A percentile compares a stretch with the other conserved stretches of the same genome.
phyloP scores from a whole-genome alignment of 1,140 invertebrate species.

The Formica selysi region DNA sequence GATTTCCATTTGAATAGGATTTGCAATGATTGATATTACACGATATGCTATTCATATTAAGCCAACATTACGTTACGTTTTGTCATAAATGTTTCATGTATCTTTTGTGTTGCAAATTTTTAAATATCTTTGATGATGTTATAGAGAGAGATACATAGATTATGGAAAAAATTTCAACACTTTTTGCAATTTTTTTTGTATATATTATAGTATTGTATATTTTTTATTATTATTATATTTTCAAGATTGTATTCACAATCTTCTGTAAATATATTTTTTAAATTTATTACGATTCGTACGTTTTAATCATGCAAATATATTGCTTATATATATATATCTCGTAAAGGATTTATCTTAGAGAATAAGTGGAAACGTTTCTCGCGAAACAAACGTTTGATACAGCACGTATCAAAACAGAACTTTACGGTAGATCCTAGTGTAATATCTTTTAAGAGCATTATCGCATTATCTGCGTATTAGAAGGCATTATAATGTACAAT shows the following conservation, averaged over 20 bases:
- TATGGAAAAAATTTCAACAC: not conserved
- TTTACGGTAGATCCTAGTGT: not conserved
- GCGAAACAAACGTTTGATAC: not conserved
- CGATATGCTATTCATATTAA: not conserved
- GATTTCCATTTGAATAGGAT: not conserved
- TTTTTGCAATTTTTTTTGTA: not conserved
- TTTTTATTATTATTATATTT: no score
- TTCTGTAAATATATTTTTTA: not conserved
- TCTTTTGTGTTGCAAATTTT: not conserved
- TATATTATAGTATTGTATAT: not conserved
- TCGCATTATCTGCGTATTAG: not conserved
- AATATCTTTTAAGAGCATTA: slow-evolving; percentile 22
- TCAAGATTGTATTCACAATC: not conserved
- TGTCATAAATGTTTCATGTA: not conserved
- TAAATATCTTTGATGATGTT: not conserved
- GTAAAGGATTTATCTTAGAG: not conserved
- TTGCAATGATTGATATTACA: not conserved
- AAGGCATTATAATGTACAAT: not conserved
- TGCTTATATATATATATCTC: not conserved
- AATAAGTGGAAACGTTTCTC: not conserved
- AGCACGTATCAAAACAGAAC: not conserved
- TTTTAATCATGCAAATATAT: not conserved
- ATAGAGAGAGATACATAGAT: not conserved
- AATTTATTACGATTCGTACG: not conserved
- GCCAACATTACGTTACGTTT: not conserved